Percentiles rank a stretch among this genome's conserved stretches.
Evolutionary conservation across 2,113 vertebrate species (phyloP).

Genomic region (Pangasianodon gigas): DNA sequence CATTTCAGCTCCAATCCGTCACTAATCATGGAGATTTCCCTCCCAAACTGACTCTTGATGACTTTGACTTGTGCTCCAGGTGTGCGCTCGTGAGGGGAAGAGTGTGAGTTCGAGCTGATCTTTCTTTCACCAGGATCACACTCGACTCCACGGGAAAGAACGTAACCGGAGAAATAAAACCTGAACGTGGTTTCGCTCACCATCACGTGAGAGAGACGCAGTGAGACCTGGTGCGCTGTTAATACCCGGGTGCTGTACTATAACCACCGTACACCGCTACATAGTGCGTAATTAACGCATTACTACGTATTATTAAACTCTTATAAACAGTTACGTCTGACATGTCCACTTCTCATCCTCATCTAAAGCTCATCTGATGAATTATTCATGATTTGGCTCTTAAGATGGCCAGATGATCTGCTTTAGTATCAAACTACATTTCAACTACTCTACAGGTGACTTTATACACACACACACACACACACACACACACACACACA

Average conservation of each 20-base stretch:
- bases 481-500: constrained; percentile 13
- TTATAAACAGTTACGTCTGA: background rate
- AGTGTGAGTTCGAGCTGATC: background rate
- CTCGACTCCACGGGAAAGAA: background rate
- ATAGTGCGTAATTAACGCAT: background rate
- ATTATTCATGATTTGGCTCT: background rate
- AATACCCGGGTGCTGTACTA: background rate
- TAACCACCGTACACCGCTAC: background rate
- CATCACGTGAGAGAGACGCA: background rate
- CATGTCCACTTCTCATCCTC: background rate
- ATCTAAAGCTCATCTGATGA: background rate
- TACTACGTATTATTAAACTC: background rate
- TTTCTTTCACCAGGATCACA: background rate
- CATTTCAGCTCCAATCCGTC: background rate
- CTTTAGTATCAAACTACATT: background rate
- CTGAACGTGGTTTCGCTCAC: background rate
- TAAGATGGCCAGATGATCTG: background rate
- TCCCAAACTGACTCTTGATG: background rate
- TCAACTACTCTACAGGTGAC: background rate
- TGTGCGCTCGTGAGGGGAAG: background rate
- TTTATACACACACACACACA: background rate
- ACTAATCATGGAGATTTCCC: background rate
- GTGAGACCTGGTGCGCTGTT: background rate
- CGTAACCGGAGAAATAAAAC: background rate
- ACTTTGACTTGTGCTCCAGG: background rate